Percentiles rank a stretch among this genome's conserved stretches.
phyloP scores from a whole-genome alignment of 2,888 invertebrate genomes.

The Piscicola geometra region DNA sequence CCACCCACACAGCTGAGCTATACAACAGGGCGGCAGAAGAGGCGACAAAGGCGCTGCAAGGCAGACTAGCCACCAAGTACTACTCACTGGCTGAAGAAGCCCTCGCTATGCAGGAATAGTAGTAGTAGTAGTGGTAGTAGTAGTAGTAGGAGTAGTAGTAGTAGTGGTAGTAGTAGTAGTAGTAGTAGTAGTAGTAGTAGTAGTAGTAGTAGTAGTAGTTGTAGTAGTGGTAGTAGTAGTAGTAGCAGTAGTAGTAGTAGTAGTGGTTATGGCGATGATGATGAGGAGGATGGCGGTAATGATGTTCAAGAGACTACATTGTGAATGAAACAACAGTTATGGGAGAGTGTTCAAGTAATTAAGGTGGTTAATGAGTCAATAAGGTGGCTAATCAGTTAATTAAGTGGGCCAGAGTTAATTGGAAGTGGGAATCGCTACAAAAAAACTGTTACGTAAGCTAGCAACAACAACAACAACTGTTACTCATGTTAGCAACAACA shows the following conservation, averaged over 20 bases:
- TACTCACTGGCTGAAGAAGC: constrained; percentile 59
- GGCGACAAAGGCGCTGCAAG: constrained; percentile 61
- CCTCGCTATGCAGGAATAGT: constrained; percentile 52
- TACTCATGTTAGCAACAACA: too few species aligned
- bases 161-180: too few species aligned
- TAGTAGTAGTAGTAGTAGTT: too few species aligned
- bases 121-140: constrained; percentile 17
- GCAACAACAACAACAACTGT: too few species aligned
- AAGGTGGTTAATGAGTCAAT: not conserved
- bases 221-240: too few species aligned
- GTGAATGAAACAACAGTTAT: not conserved
- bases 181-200: too few species aligned
- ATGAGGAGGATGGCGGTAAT: constrained; percentile 17
- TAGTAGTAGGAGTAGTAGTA: not conserved
- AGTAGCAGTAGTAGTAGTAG: not conserved
- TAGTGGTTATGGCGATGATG: constrained; percentile 13
- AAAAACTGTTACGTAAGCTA: too few species aligned
- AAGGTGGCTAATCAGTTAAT: too few species aligned
- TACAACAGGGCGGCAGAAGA: constrained; percentile 60
- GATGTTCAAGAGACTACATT: not conserved
- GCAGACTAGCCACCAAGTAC: constrained; percentile 60
- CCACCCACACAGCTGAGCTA: constrained; percentile 55
- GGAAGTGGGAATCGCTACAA: too few species aligned
- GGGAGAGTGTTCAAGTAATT: not conserved
- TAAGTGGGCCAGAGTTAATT: too few species aligned